These are phyloP conservation scores for Megamerina dolium DNA, from an alignment of 2,888 invertebrate genomes.

Conservation along the genomic window DNA sequence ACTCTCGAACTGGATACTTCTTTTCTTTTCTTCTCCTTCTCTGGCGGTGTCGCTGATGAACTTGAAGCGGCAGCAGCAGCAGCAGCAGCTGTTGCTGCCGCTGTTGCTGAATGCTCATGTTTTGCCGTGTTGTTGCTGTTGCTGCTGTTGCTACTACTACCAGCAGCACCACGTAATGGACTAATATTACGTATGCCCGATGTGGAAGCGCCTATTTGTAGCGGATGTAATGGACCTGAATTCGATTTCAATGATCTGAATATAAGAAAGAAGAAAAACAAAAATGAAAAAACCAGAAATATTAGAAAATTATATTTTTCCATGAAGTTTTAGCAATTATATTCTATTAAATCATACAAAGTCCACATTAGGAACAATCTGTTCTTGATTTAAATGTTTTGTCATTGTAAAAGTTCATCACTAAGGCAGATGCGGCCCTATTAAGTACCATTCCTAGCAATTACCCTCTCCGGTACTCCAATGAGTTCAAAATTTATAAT, in stretches of 20 bases:
- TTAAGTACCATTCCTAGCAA: too few species aligned
- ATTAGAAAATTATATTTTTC: not conserved
- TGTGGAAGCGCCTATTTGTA: slow-evolving; percentile 28
- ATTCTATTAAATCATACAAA: slow-evolving; percentile 20
- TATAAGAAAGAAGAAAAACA: too few species aligned
- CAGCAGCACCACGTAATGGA: slow-evolving; percentile 31
- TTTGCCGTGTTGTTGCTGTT: slow-evolving; percentile 33
- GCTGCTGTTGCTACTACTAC: slow-evolving; percentile 25
- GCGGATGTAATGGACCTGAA: slow-evolving; percentile 27
- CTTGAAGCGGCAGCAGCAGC: slow-evolving; percentile 11
- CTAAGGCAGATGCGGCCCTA: too few species aligned
- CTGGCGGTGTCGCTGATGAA: slow-evolving; percentile 23
- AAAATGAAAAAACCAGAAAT: slow-evolving; percentile 18
- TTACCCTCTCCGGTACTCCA: too few species aligned
- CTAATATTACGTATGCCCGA: slow-evolving; percentile 38
- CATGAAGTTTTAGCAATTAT: too few species aligned
- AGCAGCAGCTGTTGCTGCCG: slow-evolving; percentile 23
- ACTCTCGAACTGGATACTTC: slow-evolving; percentile 57
- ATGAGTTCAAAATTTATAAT: too few species aligned
- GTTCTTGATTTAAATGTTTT: too few species aligned
- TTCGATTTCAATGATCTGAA: slow-evolving; percentile 33
- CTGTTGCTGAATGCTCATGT: slow-evolving; percentile 26
- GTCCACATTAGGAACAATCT: too few species aligned
- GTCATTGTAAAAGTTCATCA: too few species aligned
- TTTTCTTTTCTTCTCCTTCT: slow-evolving; percentile 47